Conservation (phyloP, 2,888 invertebrate species). For the Macaria liturata region DNA sequence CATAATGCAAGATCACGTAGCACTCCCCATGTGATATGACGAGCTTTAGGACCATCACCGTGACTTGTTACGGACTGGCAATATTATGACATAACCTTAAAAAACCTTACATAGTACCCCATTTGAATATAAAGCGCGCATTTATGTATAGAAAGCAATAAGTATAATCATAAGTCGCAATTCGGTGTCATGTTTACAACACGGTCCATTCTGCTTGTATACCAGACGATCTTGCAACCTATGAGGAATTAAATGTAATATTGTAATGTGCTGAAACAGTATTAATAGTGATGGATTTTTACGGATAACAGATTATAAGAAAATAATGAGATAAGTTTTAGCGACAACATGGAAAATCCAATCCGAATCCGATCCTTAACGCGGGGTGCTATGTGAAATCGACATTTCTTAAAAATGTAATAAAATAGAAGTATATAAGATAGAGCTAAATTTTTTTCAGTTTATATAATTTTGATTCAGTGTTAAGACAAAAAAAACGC, state of each 20-base stretch:
- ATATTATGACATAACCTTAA: slow-evolving; percentile 25
- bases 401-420: no score
- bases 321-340: no score
- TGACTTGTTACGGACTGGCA: slow-evolving; percentile 19
- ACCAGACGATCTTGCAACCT: slow-evolving; percentile 6
- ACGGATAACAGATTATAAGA: no score
- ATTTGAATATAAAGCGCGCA: slow-evolving; percentile 21
- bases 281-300: neutral
- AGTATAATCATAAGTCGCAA: slow-evolving; percentile 24
- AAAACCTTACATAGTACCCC: slow-evolving; percentile 19
- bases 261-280: neutral
- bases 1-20: slow-evolving; percentile 39
- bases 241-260: slow-evolving; percentile 16
- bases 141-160: slow-evolving; percentile 18
- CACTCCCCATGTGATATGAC: slow-evolving; percentile 30
- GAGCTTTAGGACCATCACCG: slow-evolving; percentile 28
- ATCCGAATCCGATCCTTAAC: no score
- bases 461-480: no score
- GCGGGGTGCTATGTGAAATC: no score
- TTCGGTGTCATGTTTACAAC: slow-evolving; percentile 22
- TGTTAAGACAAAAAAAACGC: no score
- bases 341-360: no score
- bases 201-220: neutral
- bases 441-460: no score
- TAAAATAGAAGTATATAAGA: no score